Base-by-base conservation (phyloP, 2,113 vertebrate species). In the Tautogolabrus adspersus region DNA sequence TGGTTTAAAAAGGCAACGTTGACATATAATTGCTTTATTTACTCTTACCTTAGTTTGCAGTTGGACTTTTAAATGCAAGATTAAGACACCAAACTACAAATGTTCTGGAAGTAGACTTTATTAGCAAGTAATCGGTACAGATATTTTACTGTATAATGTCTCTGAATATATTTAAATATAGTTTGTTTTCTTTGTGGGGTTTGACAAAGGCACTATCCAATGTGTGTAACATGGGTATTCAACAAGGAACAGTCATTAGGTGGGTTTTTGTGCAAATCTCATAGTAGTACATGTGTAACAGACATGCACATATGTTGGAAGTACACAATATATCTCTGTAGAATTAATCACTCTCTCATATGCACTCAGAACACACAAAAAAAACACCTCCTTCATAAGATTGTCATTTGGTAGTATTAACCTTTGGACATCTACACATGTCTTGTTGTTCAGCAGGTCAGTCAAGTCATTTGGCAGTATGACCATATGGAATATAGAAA, bases 201-300 rank as follows among this genome's bases (percentile, higher is more conserved):
- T 84, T 81, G 72, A 91, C 84, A 91, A 93, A 93, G 91, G 90
- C 91, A 93, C 91, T 90, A 77, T 88, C 77, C 77, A 85, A 65
- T 84, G 79, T 1, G 70, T 90, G 69, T 80, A 79, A 83, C 74
- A 91, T 60, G 66, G 81, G 67, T 79, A 81, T 83, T 64, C 46
- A 87, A 81, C 52, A 74, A 81, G 84, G 70, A 88, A 91, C 71
- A 89, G 79, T 85, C 63, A 73, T 82, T 66, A 81, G 63, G 69
- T 87, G 69, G 75, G 76, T 16, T 87, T 82, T 34, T 89, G 88
- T 90, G 87, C 85, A 91, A 91, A 66, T 83, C 15, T 82, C 21
- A 71, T 51, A 75, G 34, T 69, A 46, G 74, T 74, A 78, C 71
- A 77, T 76, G 86, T 87, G 82, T 79, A 77, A 90, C 77, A 84